These are phyloP conservation scores for Pseudochirops cupreus DNA, from an alignment of 2,797 vertebrate species.

Conservation along the genomic window DNA sequence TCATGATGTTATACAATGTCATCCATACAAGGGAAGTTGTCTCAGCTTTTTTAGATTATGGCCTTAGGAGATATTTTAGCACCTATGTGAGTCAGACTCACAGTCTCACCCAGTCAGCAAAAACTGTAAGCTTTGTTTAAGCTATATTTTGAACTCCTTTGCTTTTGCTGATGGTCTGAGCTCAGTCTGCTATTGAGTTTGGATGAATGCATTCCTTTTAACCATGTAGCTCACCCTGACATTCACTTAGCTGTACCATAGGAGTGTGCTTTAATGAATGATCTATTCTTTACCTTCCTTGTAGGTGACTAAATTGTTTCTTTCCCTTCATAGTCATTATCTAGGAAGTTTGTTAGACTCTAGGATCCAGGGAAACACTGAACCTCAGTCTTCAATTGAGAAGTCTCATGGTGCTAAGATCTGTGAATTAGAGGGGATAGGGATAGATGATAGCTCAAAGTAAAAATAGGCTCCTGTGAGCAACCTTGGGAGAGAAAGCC, in stretches of 20 bases:
- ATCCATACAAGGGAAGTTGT: background rate
- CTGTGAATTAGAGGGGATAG: slow-evolving; percentile 65
- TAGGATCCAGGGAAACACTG: background rate
- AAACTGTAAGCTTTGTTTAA: background rate
- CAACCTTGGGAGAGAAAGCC: slow-evolving; percentile 65
- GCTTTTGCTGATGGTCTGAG: background rate
- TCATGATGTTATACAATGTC: background rate
- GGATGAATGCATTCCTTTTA: background rate
- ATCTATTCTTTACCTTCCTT: background rate
- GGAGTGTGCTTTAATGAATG: background rate
- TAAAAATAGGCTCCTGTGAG: slow-evolving; percentile 12
- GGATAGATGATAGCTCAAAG: slow-evolving; percentile 73
- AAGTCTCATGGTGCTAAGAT: slow-evolving; percentile 38
- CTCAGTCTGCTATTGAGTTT: background rate
- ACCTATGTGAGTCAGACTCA: background rate
- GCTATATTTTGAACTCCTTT: background rate
- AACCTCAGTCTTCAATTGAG: slow-evolving; percentile 6
- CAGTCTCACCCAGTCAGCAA: background rate
- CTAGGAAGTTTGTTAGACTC: background rate
- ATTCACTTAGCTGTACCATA: background rate
- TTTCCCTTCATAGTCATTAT: background rate
- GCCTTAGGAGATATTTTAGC: background rate
- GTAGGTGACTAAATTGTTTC: background rate
- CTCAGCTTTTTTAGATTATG: background rate
- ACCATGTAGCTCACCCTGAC: background rate